Base-by-base conservation (phyloP, 2,113 vertebrate genomes). In the Phyllostomus discolor region DNA sequence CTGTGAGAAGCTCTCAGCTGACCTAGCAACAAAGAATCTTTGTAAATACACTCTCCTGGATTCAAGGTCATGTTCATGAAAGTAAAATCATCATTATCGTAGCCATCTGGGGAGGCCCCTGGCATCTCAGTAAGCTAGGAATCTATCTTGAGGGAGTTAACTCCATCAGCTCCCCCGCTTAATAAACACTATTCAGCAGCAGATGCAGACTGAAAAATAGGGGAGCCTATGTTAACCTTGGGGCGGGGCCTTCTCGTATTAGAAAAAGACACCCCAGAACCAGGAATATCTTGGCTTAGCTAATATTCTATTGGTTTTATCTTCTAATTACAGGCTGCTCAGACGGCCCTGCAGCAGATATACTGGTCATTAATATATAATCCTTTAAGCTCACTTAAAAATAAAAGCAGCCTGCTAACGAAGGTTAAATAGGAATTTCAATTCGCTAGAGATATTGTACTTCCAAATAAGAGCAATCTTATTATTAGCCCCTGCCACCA, bases 61-160 rank as follows among this genome's bases (percentile, higher is more conserved):
- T 90, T 96, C 90, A 95, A 35, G 88, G 90, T 90, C 66, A 82
- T 64, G 59, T 64, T 93, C 86, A 90, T 83, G 95, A 96, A 96
- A 94, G 94, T 94, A 96, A 91, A 62, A 80, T 33, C 31, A 83
- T 87, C 48, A 84, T 89, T 79, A 67, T 84, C 80, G 70, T 33
- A 95, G 87, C 69, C 38, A 92, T 50, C 22, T 70, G 12, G 87
- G 75, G 91, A 41, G 73, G 59, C 8, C 43, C 57, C 10, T 26
- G 11, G 59, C 59, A 62, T 4, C 24, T 62, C 26, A 12, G 43
- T 67, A 83, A 95, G 59, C 8, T 31, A 22, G 72, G 86, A 46
- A 76, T 87, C 62, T 52, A 76, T 73, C 73, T 92, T 85, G 28
- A 95, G 35, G 83, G 87, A 48, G 38, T 73, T 22, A 88, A 88